These are phyloP conservation scores for Melieria crassipennis DNA, from an alignment of 2,888 invertebrate species.

Conservation along the genomic window DNA sequence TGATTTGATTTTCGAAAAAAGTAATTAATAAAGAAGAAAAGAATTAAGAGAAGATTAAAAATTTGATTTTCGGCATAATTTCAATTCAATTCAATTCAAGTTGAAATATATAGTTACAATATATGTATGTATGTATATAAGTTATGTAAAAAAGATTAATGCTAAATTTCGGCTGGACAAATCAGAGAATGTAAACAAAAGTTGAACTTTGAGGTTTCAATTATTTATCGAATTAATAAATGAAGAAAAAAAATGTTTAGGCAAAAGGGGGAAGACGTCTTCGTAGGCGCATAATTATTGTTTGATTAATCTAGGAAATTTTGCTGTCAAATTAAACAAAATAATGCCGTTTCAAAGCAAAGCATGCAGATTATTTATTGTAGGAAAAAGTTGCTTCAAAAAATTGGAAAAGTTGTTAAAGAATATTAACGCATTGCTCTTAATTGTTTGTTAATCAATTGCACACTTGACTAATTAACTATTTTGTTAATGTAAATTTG, in stretches of 20 bases:
- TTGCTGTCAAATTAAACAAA: constrained; percentile 1
- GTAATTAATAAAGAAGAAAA: constrained; percentile 57
- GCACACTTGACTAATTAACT: not conserved
- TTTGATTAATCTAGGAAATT: too few relatives aligned
- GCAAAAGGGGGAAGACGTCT: too few relatives aligned
- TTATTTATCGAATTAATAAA: too few relatives aligned
- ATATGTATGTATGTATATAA: not conserved
- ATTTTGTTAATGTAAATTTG: constrained; percentile 33
- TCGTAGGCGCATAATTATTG: too few relatives aligned
- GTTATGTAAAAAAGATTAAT: too few relatives aligned
- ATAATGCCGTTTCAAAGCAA: constrained; percentile 19
- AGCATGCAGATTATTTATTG: constrained; percentile 21
- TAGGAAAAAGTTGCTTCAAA: not conserved
- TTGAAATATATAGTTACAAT: not conserved
- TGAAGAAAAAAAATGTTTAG: too few relatives aligned
- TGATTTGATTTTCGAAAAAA: constrained; percentile 45
- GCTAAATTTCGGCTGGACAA: too few relatives aligned
- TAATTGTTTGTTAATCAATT: not conserved
- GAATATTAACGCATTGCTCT: not conserved
- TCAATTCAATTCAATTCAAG: constrained; percentile 1
- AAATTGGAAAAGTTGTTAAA: not conserved
- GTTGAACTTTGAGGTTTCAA: too few relatives aligned
- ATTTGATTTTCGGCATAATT: constrained; percentile 24
- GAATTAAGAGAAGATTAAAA: constrained; percentile 39
- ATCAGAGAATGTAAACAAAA: too few relatives aligned